These are phyloP conservation scores for Thomomys bottae DNA, from an alignment of 2,113 vertebrate genomes.

Conservation along the genomic window DNA sequence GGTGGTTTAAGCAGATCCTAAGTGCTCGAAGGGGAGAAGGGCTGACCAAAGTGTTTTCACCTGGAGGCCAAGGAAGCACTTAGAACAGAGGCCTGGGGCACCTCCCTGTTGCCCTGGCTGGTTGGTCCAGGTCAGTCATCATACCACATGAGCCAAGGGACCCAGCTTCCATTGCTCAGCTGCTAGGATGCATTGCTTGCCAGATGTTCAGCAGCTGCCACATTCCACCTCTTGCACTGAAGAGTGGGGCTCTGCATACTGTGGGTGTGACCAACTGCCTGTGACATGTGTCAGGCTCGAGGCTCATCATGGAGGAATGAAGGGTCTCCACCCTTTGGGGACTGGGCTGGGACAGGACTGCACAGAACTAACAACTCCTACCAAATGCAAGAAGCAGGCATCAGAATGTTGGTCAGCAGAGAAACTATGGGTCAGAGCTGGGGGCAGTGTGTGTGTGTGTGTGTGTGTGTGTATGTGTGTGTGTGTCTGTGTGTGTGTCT, in stretches of 20 bases:
- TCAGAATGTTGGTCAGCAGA: not conserved
- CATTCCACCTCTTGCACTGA: slow-evolving; percentile 44
- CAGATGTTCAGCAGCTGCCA: slow-evolving; percentile 60
- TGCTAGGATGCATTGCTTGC: not conserved
- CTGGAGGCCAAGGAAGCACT: not conserved
- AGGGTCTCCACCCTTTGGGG: not conserved
- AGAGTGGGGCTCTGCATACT: not conserved
- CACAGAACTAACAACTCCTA: not conserved
- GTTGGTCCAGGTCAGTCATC: not conserved
- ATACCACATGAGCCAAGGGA: too few species aligned
- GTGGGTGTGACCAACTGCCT: not conserved
- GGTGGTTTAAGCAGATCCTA: not conserved
- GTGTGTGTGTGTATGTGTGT: too few species aligned
- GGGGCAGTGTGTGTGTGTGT: not conserved
- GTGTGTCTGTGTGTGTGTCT: too few species aligned
- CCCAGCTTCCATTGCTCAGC: not conserved
- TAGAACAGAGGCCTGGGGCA: too few species aligned
- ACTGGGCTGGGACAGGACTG: not conserved
- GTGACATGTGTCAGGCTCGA: slow-evolving; percentile 47
- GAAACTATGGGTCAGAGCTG: fast-evolving
- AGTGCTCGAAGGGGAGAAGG: not conserved
- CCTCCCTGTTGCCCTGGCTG: not conserved
- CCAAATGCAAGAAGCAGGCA: not conserved
- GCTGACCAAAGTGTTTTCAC: too few species aligned
- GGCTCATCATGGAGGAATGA: not conserved